Conservation (phyloP, 2,888 invertebrate genomes). For the Yponomeuta malinellus region DNA sequence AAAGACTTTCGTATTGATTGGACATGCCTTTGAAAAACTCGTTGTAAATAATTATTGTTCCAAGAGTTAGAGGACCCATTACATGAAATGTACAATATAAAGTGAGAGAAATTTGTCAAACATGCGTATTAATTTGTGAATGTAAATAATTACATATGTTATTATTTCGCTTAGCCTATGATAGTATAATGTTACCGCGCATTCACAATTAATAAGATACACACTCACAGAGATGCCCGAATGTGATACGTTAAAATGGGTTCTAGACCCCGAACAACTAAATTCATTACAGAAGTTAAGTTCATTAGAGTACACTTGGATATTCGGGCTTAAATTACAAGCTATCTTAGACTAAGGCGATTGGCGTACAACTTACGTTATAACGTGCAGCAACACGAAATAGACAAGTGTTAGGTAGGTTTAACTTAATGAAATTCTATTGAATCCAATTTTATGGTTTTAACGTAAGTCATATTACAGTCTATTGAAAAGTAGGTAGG, state of each 20-base stretch:
- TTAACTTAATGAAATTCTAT: no score
- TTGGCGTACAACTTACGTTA: conserved; percentile 24
- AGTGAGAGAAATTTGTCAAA: background rate
- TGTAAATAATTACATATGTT: background rate
- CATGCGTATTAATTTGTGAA: background rate
- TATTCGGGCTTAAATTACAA: conserved; percentile 44
- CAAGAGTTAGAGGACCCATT: conserved; percentile 46
- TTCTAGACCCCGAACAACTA: background rate
- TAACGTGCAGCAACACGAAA: conserved; percentile 25
- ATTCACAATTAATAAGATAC: conserved; percentile 33
- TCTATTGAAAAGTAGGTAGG: no score
- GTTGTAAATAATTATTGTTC: background rate
- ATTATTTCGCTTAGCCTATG: conserved; percentile 6
- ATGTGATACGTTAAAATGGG: background rate
- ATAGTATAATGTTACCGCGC: conserved; percentile 34
- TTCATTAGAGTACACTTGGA: conserved; percentile 41
- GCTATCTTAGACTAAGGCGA: conserved; percentile 45
- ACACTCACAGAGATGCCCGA: background rate
- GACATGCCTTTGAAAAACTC: background rate
- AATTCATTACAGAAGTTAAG: conserved; percentile 19
- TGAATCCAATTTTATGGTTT: no score
- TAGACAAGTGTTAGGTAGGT: no score
- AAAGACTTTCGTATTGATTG: no score
- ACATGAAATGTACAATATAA: conserved; percentile 70
- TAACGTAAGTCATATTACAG: no score